Conservation (phyloP, 2,797 vertebrate genomes). For the Sebastes matsubarae region DNA sequence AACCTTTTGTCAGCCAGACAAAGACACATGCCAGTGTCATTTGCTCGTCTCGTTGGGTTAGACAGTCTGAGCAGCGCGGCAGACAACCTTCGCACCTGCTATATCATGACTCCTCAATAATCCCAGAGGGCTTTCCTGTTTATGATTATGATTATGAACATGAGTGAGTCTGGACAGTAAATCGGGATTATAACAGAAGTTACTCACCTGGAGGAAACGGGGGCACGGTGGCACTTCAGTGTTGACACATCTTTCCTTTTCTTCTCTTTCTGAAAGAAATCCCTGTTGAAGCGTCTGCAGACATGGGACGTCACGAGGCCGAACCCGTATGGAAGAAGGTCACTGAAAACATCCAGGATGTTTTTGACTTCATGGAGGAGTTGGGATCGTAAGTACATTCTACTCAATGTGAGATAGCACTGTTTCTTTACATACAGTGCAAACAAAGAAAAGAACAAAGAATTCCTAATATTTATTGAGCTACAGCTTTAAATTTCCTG, state of each 20-base stretch:
- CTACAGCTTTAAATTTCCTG: not conserved
- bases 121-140: slow-evolving; percentile 28
- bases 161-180: slow-evolving; percentile 13
- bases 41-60: slow-evolving; percentile 9
- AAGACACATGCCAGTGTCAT: not conserved
- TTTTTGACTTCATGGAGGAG: slow-evolving; percentile 94
- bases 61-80: slow-evolving; percentile 54
- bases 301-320: slow-evolving; percentile 90
- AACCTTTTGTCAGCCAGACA: slow-evolving; percentile 45
- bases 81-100: slow-evolving; percentile 39
- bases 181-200: not conserved
- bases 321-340: slow-evolving; percentile 91
- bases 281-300: slow-evolving; percentile 80
- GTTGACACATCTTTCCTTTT: not conserved
- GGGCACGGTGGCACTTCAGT: not conserved
- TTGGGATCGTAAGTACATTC: slow-evolving; percentile 92
- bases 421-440: not conserved
- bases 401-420: not conserved
- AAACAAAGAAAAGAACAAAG: not conserved
- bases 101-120: slow-evolving; percentile 30
- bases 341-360: slow-evolving; percentile 93
- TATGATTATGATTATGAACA: slow-evolving; percentile 9
- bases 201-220: not conserved
- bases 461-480: not conserved
- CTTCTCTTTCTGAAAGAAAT: slow-evolving; percentile 70